Evolutionary conservation across 2,888 invertebrate species (phyloP), one percentile per base, ranked within the genome.

Genomic region (Lomographa bimaculata): DNA sequence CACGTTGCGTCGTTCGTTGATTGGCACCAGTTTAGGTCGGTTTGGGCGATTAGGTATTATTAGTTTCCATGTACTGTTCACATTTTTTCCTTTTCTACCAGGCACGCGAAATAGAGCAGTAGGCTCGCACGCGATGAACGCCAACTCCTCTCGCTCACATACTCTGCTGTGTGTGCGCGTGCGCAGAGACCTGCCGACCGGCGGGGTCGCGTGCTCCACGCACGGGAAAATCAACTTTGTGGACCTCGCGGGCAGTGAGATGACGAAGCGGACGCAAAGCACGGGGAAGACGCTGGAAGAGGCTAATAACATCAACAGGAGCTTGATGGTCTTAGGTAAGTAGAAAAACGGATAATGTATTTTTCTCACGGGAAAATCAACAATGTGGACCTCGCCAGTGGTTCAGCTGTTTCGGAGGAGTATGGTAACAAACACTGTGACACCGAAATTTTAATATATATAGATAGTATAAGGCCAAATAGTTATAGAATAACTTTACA

Each of bases 211-310:
- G 59, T 93, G 97, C 58, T 95, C 97, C 17, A 94, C 96, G 57
- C 95, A 97, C 63, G 98, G 98, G 11, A 98, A 98, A 86, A 94
- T 98, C 36, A 97, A 97, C 85, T 97, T 98, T 75, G 98, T 98
- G 3, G 98, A 98, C 79, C 87, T 98, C 43, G 98, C 98, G 0
- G 98, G 98, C n/a, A 97, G 97, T 65, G 98, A 98, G 84, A 96
- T 98, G 93, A 97, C 97, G 2, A 98, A 97, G 71, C 95, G 95
- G 74, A 98, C 96, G 0, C 93, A 94, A 58, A 96, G 95, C 71
- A 95, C 94, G 62, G 97, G 95, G 29, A 96, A 94, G 78, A 97
- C 96, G 0, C 78, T 97, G 50, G 96, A 96, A 67, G 98, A 98
- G 72, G 97, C 98, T 0, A 98, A 98, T 71, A 98, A 98, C 77